Conservation (phyloP, 2,113 vertebrate genomes). For the Eulemur macaco region DNA sequence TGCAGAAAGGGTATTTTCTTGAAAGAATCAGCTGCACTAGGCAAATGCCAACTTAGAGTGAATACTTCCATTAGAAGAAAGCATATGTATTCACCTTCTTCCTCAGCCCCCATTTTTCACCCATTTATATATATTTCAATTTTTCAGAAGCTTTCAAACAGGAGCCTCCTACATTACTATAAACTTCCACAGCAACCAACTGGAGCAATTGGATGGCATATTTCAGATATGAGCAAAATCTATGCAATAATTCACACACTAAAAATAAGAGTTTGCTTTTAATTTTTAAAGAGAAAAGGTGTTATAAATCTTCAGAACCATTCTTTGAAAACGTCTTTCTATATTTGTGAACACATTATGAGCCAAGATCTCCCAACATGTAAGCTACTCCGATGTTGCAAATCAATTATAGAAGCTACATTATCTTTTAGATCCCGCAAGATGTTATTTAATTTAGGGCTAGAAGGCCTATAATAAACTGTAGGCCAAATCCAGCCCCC, state of each 20-base stretch:
- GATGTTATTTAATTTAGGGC: slow-evolving; percentile 35
- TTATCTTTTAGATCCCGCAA: slow-evolving; percentile 5
- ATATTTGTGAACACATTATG: slow-evolving; percentile 16
- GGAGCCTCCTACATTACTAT: slow-evolving; percentile 20
- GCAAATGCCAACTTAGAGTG: slow-evolving; percentile 24
- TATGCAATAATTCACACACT: slow-evolving; percentile 24
- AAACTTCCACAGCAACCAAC: background rate
- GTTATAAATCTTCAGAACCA: slow-evolving; percentile 35
- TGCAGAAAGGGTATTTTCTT: background rate
- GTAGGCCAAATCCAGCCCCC: slow-evolving; percentile 11
- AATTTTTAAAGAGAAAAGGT: slow-evolving; percentile 25
- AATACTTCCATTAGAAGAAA: background rate
- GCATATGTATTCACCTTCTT: background rate
- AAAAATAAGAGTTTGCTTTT: slow-evolving; percentile 27
- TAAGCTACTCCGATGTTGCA: background rate
- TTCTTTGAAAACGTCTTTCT: slow-evolving; percentile 30
- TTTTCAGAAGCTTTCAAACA: slow-evolving; percentile 36
- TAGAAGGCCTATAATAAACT: slow-evolving; percentile 4
- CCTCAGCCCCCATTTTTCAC: background rate
- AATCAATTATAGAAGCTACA: slow-evolving; percentile 36
- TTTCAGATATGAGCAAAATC: slow-evolving; percentile 19
- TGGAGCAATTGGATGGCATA: background rate
- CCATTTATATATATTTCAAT: slow-evolving; percentile 23
- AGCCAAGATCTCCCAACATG: slow-evolving; percentile 15
- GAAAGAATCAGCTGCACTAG: slow-evolving; percentile 2